Percentiles rank a stretch among this genome's conserved stretches.
Conservation (phyloP, 1,140 invertebrate species). For the Sesamia nonagrioides region DNA sequence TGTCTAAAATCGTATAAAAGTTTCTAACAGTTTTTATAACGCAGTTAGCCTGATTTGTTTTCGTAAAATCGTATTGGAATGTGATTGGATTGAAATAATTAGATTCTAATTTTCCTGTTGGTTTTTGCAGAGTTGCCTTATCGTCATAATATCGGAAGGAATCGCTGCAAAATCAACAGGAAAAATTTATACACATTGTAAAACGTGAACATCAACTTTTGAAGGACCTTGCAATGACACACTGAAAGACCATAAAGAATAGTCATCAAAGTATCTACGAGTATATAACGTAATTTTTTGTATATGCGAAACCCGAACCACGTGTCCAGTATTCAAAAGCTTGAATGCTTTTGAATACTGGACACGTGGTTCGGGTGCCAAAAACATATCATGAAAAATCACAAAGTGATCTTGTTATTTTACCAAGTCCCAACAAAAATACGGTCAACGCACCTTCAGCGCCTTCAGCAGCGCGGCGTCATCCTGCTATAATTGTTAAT, state of each 20-base stretch:
- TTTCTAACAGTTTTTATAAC: conserved; percentile 28
- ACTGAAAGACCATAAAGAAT: not conserved
- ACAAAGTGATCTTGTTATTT: too few relatives aligned
- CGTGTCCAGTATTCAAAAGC: too few relatives aligned
- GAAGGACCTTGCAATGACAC: not conserved
- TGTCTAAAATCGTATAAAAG: conserved; percentile 26
- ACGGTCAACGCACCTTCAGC: too few relatives aligned
- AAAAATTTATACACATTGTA: not conserved
- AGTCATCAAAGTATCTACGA: too few relatives aligned
- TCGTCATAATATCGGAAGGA: not conserved
- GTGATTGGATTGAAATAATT: conserved; percentile 4
- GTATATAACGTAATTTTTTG: too few relatives aligned
- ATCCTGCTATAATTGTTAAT: too few relatives aligned
- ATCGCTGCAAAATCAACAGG: not conserved
- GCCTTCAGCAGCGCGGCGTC: too few relatives aligned
- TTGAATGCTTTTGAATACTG: too few relatives aligned
- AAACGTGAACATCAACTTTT: not conserved
- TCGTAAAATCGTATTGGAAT: conserved; percentile 30
- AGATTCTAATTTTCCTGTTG: not conserved
- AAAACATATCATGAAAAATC: too few relatives aligned
- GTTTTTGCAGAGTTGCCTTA: not conserved
- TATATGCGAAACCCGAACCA: too few relatives aligned
- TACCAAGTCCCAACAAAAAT: too few relatives aligned
- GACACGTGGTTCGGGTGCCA: too few relatives aligned
- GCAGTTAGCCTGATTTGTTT: conserved; percentile 7